phyloP scores from a whole-genome alignment of 2,888 invertebrate species.

The Aspidiotus destructor region DNA sequence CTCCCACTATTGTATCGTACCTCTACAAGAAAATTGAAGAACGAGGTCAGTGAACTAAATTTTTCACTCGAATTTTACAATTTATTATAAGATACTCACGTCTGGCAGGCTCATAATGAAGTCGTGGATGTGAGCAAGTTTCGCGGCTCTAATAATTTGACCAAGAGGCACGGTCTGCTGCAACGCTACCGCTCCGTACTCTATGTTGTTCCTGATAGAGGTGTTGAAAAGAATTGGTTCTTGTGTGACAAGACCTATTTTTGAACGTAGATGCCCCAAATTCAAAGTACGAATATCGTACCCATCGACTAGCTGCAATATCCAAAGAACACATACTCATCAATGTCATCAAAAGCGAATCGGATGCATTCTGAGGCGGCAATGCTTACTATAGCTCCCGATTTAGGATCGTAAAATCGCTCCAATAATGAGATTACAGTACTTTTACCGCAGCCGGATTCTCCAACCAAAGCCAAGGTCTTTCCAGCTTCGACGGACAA shows the following conservation, averaged over 20 bases:
- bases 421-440: conserved; percentile 62
- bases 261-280: conserved; percentile 51
- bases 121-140: conserved; percentile 46
- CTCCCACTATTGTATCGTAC: conserved; percentile 68
- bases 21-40: conserved; percentile 43
- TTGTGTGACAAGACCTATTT: conserved; percentile 35
- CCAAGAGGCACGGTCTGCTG: conserved; percentile 42
- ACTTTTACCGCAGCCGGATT: conserved; percentile 69
- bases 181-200: conserved; percentile 46
- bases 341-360: no score
- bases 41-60: neutral
- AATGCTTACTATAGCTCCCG: conserved; percentile 53
- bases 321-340: no score
- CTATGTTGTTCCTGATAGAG: conserved; percentile 37
- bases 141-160: conserved; percentile 46
- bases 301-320: conserved; percentile 37
- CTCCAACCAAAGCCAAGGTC: conserved; percentile 63
- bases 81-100: conserved; percentile 35
- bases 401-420: conserved; percentile 60
- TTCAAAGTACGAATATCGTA: conserved; percentile 58
- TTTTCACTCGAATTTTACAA: neutral
- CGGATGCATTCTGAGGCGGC: no score
- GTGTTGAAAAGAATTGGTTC: conserved; percentile 35
- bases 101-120: conserved; percentile 46
- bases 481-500: conserved; percentile 60